phyloP scores from a whole-genome alignment of 2,113 vertebrate genomes.

The Eira barbara region DNA sequence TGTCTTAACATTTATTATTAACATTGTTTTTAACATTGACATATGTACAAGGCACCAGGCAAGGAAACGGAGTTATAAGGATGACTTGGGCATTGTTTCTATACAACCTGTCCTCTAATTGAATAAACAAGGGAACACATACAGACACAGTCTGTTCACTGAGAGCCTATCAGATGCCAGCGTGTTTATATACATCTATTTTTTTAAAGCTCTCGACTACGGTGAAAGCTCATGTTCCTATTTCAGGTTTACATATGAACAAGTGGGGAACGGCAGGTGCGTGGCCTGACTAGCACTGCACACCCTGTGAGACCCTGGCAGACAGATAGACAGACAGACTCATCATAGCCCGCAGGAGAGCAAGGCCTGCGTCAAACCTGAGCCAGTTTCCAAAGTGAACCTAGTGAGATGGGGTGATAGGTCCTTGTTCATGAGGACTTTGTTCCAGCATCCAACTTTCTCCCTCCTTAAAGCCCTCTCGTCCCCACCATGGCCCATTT shows the following conservation, averaged over 20 bases:
- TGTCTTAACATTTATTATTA: neutral
- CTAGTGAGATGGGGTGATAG: rapidly evolving
- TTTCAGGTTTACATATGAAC: neutral
- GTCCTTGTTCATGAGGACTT: rapidly evolving
- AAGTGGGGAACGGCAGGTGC: neutral
- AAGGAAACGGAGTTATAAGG: neutral
- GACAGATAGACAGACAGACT: neutral
- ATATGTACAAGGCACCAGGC: neutral
- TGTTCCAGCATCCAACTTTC: neutral
- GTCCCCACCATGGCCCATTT: rapidly evolving
- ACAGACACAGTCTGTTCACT: neutral
- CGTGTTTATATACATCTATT: neutral
- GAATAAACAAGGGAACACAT: neutral
- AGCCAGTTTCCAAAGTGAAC: neutral
- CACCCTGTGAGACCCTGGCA: neutral
- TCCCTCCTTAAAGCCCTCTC: neutral
- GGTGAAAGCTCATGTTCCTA: neutral
- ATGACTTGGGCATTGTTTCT: neutral
- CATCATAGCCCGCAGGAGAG: no score
- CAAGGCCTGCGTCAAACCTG: rapidly evolving
- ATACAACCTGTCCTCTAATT: neutral
- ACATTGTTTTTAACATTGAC: neutral
- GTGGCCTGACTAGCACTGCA: rapidly evolving
- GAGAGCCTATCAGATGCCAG: neutral
- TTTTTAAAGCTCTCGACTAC: neutral